These are phyloP conservation scores for Hirundichthys speculiger DNA, from an alignment of 2,113 vertebrate species.

Conservation along the genomic window DNA sequence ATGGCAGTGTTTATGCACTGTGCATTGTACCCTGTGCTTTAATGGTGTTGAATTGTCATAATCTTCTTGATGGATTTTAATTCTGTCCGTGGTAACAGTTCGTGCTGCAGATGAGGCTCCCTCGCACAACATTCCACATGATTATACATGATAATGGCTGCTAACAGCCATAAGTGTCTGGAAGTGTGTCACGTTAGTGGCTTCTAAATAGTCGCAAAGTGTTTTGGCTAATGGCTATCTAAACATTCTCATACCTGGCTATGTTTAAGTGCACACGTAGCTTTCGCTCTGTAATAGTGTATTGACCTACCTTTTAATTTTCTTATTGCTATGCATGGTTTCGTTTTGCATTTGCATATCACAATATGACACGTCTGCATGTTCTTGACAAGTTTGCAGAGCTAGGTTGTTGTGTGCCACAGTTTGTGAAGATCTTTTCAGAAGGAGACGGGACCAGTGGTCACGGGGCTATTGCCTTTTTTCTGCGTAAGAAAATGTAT, in stretches of 20 bases:
- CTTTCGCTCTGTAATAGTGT: constrained; percentile 40
- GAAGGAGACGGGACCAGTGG: constrained; percentile 17
- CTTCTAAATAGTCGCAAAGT: constrained; percentile 63
- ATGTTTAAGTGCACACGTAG: constrained; percentile 59
- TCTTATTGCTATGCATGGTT: constrained; percentile 45
- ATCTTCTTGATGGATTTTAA: constrained; percentile 43
- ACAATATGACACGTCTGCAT: constrained; percentile 47
- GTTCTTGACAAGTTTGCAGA: constrained; percentile 55
- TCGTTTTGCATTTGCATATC: constrained; percentile 59
- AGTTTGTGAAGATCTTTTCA: constrained; percentile 27
- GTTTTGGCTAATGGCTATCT: constrained; percentile 61
- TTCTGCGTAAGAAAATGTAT: constrained; percentile 15
- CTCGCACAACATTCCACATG: constrained; percentile 54
- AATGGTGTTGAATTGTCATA: constrained; percentile 32
- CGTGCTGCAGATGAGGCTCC: constrained; percentile 32
- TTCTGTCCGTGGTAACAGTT: constrained; percentile 22
- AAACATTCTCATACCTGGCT: constrained; percentile 46
- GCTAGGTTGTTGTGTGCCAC: constrained; percentile 28
- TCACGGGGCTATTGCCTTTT: constrained; percentile 9
- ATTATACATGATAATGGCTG: constrained; percentile 65
- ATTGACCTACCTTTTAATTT: constrained; percentile 62
- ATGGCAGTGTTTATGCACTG: background rate
- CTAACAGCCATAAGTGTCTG: constrained; percentile 62
- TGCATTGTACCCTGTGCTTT: constrained; percentile 19
- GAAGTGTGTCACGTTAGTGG: constrained; percentile 55